Evolutionary conservation across 2,113 vertebrate genomes (phyloP).

Genomic region (Austrofundulus limnaeus): DNA sequence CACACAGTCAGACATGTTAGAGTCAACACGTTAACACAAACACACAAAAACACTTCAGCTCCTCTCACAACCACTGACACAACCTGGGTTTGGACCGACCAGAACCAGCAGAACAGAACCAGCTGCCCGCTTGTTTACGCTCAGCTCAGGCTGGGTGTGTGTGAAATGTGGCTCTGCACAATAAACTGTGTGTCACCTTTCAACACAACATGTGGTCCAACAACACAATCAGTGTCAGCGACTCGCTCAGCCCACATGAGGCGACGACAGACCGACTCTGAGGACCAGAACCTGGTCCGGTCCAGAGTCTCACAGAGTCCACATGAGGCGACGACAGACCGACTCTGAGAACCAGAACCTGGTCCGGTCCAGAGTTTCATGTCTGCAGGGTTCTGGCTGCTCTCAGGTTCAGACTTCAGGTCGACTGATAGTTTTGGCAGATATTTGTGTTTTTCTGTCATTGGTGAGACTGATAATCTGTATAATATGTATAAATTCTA

Average conservation of each 20-base stretch:
- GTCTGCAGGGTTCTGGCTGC: no score
- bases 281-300: no score
- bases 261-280: constrained; percentile 56
- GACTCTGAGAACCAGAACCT: no score
- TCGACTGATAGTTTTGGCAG: no score
- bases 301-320: constrained; percentile 24
- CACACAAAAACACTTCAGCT: constrained; percentile 1
- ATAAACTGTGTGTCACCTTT: constrained; percentile 55
- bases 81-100: constrained; percentile 24
- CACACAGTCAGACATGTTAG: constrained; percentile 27
- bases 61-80: constrained; percentile 33
- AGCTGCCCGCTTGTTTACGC: constrained; percentile 32
- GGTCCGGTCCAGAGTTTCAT: constrained; percentile 14
- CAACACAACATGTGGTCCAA: constrained; percentile 49
- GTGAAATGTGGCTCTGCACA: constrained; percentile 33
- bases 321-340: constrained; percentile 51
- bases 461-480: no score
- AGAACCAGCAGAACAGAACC: not conserved
- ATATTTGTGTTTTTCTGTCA: no score
- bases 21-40: constrained; percentile 34
- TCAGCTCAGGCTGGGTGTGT: not conserved
- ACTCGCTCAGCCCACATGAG: constrained; percentile 32
- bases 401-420: no score
- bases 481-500: no score
- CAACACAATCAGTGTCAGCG: constrained; percentile 42